Base-by-base conservation (phyloP, 2,113 vertebrate species). In the Protomyctophum bolini region DNA sequence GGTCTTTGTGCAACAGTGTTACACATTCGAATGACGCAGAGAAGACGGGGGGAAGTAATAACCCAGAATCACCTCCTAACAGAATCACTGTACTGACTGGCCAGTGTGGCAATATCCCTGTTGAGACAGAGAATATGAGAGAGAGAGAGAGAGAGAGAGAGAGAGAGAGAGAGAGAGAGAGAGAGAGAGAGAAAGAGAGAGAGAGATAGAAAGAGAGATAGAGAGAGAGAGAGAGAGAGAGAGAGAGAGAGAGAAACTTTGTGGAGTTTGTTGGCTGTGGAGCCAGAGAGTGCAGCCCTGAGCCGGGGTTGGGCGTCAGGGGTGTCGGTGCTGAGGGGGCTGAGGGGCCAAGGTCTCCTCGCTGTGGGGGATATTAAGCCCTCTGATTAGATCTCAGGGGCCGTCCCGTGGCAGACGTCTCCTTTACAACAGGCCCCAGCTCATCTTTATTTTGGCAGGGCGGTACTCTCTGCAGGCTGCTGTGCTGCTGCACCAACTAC, bases 381-480 rank as follows among this genome's bases (percentile, higher is more conserved):
- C 88, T 90, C 90, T 92, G 89, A 92, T 92, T 92, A 90, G 90
- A 89, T 92, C 91, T 92, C 91, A 86, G 83, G 91, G 90, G 90
- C 90, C 84, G 84, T 79, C 83, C 21, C 82, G 84, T 91, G 81
- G 87, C 89, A 89, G 87, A 88, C 88, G 81, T 89, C 87, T 92
- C 87, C 87, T 91, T 90, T 91, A 87, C 88, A 83, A 83, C 86
- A 85, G 83, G 87, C 89, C 91, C 88, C 88, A 84, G 83, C 85
- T 86, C 89, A 89, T 92, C 86, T 90, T 91, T 91, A 90, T 92
- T 92, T 92, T 90, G 90, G 90, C 90, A 92, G 87, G 89, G 88
- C 88, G 85, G 82, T 89, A 89, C 86, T 88, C 89, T 91, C 90
- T 91, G 88, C 90, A 92, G 89, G 90, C 87, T 86, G 88, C 21